phyloP scores from a whole-genome alignment of 2,797 vertebrate species.

The Poeciliopsis paucimaculata region DNA sequence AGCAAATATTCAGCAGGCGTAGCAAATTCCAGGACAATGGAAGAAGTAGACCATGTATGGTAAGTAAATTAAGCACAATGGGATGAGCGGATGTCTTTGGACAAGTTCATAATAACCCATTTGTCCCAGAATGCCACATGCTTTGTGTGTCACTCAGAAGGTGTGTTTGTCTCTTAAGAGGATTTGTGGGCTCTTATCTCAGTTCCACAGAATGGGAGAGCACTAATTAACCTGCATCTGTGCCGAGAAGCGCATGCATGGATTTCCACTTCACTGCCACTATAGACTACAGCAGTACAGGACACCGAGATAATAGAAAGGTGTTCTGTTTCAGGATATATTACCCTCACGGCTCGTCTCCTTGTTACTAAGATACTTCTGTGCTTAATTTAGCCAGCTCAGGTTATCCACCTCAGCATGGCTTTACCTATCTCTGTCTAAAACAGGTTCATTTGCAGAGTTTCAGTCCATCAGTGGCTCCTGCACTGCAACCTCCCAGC shows the following conservation, averaged over 20 bases:
- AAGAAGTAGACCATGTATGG: slow-evolving; percentile 39
- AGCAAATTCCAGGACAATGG: slow-evolving; percentile 58
- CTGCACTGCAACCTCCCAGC: slow-evolving; percentile 16
- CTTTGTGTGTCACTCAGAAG: slow-evolving; percentile 57
- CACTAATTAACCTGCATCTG: slow-evolving; percentile 78
- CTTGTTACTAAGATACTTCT: slow-evolving; percentile 71
- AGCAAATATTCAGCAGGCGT: slow-evolving; percentile 11
- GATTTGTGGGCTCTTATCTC: slow-evolving; percentile 81
- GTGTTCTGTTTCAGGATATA: slow-evolving; percentile 72
- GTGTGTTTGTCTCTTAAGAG: slow-evolving; percentile 73
- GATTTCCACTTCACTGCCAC: slow-evolving; percentile 52
- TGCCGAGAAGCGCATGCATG: slow-evolving; percentile 39
- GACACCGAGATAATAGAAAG: slow-evolving; percentile 65
- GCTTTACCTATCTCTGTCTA: slow-evolving; percentile 50
- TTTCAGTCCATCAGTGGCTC: slow-evolving; percentile 49
- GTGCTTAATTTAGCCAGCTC: slow-evolving; percentile 70
- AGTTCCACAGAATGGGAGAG: slow-evolving; percentile 70
- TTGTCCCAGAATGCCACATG: slow-evolving; percentile 59
- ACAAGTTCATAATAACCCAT: slow-evolving; percentile 58
- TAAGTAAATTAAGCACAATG: slow-evolving; percentile 43
- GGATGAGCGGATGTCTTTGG: slow-evolving; percentile 49
- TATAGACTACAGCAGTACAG: slow-evolving; percentile 60
- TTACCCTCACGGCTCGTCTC: slow-evolving; percentile 65
- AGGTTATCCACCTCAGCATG: slow-evolving; percentile 65
- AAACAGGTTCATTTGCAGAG: slow-evolving; percentile 67